Conservation (phyloP, 2,888 invertebrate genomes). For the Aphodius sticticus region DNA sequence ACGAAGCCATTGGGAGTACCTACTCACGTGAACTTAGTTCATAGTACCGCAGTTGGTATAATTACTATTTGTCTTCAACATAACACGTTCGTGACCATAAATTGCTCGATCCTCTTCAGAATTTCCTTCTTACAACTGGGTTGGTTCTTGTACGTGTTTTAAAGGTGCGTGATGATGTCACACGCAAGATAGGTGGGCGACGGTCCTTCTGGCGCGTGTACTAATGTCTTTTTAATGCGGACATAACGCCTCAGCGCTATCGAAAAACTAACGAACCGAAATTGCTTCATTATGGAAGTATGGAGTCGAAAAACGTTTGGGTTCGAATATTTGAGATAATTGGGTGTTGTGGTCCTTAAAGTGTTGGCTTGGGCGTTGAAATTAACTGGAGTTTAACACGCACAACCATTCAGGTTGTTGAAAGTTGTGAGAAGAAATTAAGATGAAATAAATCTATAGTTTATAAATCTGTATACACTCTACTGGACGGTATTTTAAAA, state of each 20-base stretch:
- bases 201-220: neutral
- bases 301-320: neutral
- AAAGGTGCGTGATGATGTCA: slow-evolving; percentile 4
- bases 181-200: neutral
- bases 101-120: neutral
- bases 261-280: neutral
- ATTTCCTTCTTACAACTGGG: neutral
- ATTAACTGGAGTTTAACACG: neutral
- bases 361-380: neutral
- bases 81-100: no score
- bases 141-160: neutral
- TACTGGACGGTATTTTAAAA: no score
- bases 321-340: neutral
- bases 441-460: no score
- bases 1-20: no score
- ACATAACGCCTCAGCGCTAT: neutral
- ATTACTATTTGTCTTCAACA: no score
- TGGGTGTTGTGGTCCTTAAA: neutral
- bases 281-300: neutral
- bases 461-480: no score
- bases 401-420: neutral
- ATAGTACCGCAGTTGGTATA: no score
- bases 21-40: no score
- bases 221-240: neutral
- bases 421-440: no score